A percentile compares a stretch with the other conserved stretches of the same genome.
phyloP scores from a whole-genome alignment of 2,113 vertebrate species.

The Tretioscincus oriximinensis region DNA sequence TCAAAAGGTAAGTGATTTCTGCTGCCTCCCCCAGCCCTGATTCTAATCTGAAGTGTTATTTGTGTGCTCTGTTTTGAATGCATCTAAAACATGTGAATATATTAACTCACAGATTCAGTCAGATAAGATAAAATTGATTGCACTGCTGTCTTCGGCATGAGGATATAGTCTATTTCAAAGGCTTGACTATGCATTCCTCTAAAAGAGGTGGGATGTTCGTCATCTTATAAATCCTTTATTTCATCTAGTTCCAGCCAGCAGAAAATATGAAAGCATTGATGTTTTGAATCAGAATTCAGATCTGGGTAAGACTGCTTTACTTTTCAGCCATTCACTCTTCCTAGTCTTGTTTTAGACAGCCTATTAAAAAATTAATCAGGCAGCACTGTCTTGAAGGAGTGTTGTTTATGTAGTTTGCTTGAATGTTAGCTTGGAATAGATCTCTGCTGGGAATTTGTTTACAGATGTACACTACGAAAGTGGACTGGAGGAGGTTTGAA shows the following conservation, averaged over 20 bases:
- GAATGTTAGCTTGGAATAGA: too few species aligned
- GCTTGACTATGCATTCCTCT: neutral
- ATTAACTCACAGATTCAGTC: neutral
- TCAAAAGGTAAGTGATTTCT: constrained; percentile 47
- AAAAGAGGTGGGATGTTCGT: neutral
- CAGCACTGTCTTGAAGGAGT: too few species aligned
- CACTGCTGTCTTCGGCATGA: neutral
- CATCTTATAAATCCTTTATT: neutral
- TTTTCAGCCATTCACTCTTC: neutral
- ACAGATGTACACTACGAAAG: too few species aligned
- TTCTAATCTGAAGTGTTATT: constrained; percentile 22
- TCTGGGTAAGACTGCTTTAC: neutral
- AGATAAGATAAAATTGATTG: neutral
- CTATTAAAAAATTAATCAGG: too few species aligned
- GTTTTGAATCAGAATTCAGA: neutral
- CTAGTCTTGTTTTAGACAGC: neutral
- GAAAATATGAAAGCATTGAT: neutral
- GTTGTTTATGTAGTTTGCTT: too few species aligned
- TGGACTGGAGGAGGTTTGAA: too few species aligned
- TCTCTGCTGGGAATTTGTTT: too few species aligned
- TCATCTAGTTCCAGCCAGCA: neutral
- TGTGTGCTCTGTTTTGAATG: neutral
- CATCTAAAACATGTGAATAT: neutral
- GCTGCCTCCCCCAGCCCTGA: constrained; percentile 13
- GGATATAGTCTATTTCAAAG: constrained; percentile 20